A percentile compares a stretch with the other conserved stretches of the same genome.
phyloP scores from a whole-genome alignment of 2,113 vertebrate species.

The Dicaeum eximium region DNA sequence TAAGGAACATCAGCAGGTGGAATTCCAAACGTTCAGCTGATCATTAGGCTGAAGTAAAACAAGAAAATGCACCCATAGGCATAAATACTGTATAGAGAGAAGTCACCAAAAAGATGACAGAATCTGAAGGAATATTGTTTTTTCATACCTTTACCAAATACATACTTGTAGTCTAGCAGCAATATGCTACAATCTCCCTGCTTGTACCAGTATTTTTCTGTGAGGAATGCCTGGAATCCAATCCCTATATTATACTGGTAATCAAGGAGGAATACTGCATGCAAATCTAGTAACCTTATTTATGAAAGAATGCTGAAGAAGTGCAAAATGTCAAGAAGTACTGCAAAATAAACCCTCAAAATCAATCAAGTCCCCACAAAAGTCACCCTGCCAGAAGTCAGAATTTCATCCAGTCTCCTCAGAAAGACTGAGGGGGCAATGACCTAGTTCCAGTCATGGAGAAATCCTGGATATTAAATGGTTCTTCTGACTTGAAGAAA shows the following conservation, averaged over 20 bases:
- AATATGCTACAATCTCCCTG: background rate
- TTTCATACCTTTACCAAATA: background rate
- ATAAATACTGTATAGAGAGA: background rate
- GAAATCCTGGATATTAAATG: background rate
- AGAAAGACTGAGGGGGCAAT: background rate
- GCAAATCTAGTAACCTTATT: background rate
- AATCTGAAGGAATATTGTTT: background rate
- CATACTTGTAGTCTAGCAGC: background rate
- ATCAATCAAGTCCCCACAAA: background rate
- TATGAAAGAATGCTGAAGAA: background rate
- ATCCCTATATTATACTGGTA: background rate
- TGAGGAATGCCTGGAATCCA: background rate
- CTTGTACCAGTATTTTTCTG: background rate
- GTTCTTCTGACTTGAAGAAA: background rate
- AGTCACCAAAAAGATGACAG: background rate
- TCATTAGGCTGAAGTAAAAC: background rate
- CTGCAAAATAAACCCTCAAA: background rate
- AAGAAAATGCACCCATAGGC: background rate
- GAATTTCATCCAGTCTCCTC: background rate
- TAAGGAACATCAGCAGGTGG: background rate
- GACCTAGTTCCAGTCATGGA: background rate
- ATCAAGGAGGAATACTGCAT: background rate
- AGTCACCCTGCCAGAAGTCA: background rate
- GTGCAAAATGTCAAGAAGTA: background rate
- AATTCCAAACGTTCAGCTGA: background rate